A percentile compares a stretch with the other conserved stretches of the same genome.
These are phyloP conservation scores for Rutilus rutilus DNA, from an alignment of 2,113 vertebrate species.

Conservation along the genomic window DNA sequence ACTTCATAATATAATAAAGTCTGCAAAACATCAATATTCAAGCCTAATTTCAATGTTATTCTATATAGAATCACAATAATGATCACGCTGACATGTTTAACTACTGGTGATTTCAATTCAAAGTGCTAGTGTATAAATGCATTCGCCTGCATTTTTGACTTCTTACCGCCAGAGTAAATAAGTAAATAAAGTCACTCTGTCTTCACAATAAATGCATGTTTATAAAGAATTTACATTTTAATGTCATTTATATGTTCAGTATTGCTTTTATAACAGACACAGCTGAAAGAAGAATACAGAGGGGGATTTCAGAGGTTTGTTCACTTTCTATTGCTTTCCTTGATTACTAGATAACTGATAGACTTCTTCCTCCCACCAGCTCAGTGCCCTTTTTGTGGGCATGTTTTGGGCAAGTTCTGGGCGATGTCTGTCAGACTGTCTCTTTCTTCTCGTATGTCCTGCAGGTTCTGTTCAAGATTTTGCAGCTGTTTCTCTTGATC, in stretches of 20 bases:
- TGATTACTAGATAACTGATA: neutral
- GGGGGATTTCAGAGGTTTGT: neutral
- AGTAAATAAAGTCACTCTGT: neutral
- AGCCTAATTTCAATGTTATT: neutral
- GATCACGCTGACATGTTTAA: neutral
- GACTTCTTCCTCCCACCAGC: conserved; percentile 16
- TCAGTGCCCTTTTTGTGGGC: conserved; percentile 63
- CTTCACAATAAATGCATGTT: neutral
- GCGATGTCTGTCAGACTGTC: conserved; percentile 87
- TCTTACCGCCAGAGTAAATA: neutral
- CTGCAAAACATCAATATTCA: neutral
- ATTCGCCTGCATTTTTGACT: neutral
- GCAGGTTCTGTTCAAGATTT: conserved; percentile 79
- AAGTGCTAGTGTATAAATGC: conserved; percentile 32
- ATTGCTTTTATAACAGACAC: neutral
- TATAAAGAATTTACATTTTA: neutral
- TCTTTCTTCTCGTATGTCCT: conserved; percentile 84
- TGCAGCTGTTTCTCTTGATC: conserved; percentile 79
- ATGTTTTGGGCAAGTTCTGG: conserved; percentile 81
- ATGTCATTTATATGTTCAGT: neutral
- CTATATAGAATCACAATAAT: neutral
- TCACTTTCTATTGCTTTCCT: neutral
- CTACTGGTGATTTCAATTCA: neutral
- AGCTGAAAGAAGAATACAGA: neutral
- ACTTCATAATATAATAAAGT: neutral